phyloP scores from a whole-genome alignment of 2,888 invertebrate genomes.

The Auanema sp. region DNA sequence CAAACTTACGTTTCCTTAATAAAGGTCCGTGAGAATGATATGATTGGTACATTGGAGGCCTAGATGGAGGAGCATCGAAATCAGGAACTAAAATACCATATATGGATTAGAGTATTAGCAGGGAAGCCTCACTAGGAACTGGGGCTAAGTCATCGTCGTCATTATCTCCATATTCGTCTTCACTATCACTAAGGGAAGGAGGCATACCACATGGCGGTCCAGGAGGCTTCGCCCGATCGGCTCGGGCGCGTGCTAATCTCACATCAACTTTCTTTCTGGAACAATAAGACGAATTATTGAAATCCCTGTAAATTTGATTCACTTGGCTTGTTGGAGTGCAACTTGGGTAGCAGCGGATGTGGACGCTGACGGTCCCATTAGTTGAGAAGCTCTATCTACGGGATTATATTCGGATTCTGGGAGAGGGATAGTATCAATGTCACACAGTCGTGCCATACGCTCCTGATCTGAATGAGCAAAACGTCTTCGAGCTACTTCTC shows the following conservation, averaged over 20 bases:
- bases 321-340: neutral
- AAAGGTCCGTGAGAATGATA: slow-evolving; percentile 12
- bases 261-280: slow-evolving; percentile 40
- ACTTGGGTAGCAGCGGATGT: neutral
- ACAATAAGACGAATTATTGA: neutral
- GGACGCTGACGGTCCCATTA: slow-evolving; percentile 15
- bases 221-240: slow-evolving; percentile 32
- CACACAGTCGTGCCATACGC: slow-evolving; percentile 31
- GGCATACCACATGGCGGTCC: slow-evolving; percentile 55
- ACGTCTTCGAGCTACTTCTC: neutral
- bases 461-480: slow-evolving; percentile 33
- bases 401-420: slow-evolving; percentile 28
- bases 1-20: slow-evolving; percentile 17
- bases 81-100: slow-evolving; percentile 29
- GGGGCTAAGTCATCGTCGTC: slow-evolving; percentile 51
- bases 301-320: neutral
- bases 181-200: slow-evolving; percentile 41
- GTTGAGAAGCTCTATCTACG: slow-evolving; percentile 16
- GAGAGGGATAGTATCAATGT: slow-evolving; percentile 37
- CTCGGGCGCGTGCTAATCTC: slow-evolving; percentile 28
- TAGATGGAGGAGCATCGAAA: slow-evolving; percentile 24
- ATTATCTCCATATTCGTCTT: slow-evolving; percentile 36
- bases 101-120: neutral
- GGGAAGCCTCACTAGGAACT: slow-evolving; percentile 34
- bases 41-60: slow-evolving; percentile 17